A percentile compares a stretch with the other conserved stretches of the same genome.
These are phyloP conservation scores for Neosalanx taihuensis DNA, from an alignment of 2,797 vertebrate genomes.

Conservation along the genomic window DNA sequence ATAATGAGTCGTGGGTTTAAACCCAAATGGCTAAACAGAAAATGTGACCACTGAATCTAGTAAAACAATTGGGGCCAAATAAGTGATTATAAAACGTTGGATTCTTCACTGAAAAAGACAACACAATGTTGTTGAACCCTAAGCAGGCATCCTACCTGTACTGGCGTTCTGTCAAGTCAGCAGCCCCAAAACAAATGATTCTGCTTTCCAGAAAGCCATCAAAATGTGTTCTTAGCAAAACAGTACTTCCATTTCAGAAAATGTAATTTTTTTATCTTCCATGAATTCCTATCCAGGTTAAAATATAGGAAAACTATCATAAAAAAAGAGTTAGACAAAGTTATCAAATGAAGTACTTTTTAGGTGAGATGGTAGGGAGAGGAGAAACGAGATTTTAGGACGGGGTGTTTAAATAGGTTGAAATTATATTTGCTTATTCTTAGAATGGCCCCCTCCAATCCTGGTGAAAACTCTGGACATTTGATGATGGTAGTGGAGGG, in stretches of 20 bases:
- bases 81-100: not conserved
- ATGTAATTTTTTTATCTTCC: constrained; percentile 1
- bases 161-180: constrained; percentile 6
- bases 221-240: constrained; percentile 11
- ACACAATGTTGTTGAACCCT: not conserved
- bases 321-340: constrained; percentile 1
- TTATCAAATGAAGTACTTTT: not conserved
- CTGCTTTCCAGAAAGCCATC: constrained; percentile 2
- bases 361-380: not conserved
- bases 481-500: not conserved
- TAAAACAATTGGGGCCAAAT: not conserved
- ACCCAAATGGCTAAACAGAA: not conserved
- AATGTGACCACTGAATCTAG: not conserved
- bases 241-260: constrained; percentile 17
- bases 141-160: not conserved
- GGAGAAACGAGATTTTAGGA: not conserved
- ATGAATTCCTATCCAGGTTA: constrained; percentile 20
- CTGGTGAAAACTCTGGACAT: constrained; percentile 4
- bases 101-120: not conserved
- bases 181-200: constrained; percentile 13
- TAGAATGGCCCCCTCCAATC: not conserved
- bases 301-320: not conserved
- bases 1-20: too few relatives aligned
- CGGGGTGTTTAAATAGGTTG: not conserved
- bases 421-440: constrained; percentile 2